Conservation (phyloP, 2,797 vertebrate genomes). For the Gila robusta region DNA sequence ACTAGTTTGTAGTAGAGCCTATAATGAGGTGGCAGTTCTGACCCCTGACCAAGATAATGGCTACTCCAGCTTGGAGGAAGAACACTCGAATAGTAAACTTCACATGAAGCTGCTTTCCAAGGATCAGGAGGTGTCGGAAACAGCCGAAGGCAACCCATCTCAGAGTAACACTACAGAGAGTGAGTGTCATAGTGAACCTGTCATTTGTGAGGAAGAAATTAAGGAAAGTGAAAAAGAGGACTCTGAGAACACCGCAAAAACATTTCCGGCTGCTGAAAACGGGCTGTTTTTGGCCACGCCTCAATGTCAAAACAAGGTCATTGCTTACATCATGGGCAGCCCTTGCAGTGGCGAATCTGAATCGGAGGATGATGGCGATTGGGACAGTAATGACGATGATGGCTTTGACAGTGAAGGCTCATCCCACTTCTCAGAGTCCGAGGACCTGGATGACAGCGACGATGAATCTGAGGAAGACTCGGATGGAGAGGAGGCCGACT, state of each 20-base stretch:
- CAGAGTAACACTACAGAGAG: constrained; percentile 35
- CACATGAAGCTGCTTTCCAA: constrained; percentile 40
- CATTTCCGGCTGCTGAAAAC: background rate
- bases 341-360: constrained; percentile 82
- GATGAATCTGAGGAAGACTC: constrained; percentile 51
- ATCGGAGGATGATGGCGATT: constrained; percentile 69
- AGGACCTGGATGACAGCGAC: constrained; percentile 62
- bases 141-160: background rate
- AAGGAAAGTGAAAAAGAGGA: constrained; percentile 14
- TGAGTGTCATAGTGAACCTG: background rate
- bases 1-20: constrained; percentile 50
- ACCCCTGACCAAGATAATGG: constrained; percentile 88
- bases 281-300: constrained; percentile 54
- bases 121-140: constrained; percentile 44
- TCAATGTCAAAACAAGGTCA: constrained; percentile 87
- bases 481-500: constrained; percentile 62
- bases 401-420: constrained; percentile 90
- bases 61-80: constrained; percentile 92
- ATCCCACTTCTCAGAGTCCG: constrained; percentile 71
- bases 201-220: constrained; percentile 12
- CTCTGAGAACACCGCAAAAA: constrained; percentile 33
- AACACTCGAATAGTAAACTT: constrained; percentile 70
- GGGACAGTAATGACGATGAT: constrained; percentile 78
- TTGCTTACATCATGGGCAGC: constrained; percentile 94
- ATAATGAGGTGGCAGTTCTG: constrained; percentile 61